phyloP scores from a whole-genome alignment of 2,888 invertebrate species.

The Metellina segmentata region DNA sequence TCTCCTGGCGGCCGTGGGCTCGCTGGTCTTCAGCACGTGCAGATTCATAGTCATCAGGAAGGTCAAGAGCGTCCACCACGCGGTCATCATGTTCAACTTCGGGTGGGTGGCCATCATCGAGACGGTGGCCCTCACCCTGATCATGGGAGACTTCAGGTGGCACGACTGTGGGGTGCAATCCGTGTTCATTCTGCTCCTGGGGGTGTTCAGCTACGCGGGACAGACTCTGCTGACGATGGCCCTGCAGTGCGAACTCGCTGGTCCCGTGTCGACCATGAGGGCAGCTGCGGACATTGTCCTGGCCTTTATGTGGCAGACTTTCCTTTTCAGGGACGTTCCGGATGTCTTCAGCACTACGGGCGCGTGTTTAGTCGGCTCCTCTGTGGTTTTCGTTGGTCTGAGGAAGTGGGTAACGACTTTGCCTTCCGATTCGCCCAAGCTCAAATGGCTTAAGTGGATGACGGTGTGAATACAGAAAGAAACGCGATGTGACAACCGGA shows the following conservation, averaged over 20 bases:
- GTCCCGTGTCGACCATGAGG: constrained; percentile 95
- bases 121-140: constrained; percentile 85
- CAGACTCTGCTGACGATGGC: constrained; percentile 88
- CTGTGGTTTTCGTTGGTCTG: constrained; percentile 90
- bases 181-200: constrained; percentile 85
- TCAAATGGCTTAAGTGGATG: constrained; percentile 53
- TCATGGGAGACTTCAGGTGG: constrained; percentile 89
- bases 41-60: constrained; percentile 92
- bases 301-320: constrained; percentile 93
- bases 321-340: constrained; percentile 93
- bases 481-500: too few species aligned
- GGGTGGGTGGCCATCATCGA: constrained; percentile 87
- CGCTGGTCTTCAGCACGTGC: constrained; percentile 89
- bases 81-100: constrained; percentile 93
- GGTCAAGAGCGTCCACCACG: constrained; percentile 91
- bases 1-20: constrained; percentile 90
- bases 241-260: constrained; percentile 93
- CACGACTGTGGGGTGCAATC: constrained; percentile 91
- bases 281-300: constrained; percentile 92
- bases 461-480: constrained; percentile 2
- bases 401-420: constrained; percentile 92
- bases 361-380: constrained; percentile 90
- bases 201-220: constrained; percentile 77
- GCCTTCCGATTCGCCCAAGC: constrained; percentile 83
- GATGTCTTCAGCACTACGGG: constrained; percentile 91